Conservation (phyloP, 2,888 invertebrate species). For the Drosophila niveifrons region DNA sequence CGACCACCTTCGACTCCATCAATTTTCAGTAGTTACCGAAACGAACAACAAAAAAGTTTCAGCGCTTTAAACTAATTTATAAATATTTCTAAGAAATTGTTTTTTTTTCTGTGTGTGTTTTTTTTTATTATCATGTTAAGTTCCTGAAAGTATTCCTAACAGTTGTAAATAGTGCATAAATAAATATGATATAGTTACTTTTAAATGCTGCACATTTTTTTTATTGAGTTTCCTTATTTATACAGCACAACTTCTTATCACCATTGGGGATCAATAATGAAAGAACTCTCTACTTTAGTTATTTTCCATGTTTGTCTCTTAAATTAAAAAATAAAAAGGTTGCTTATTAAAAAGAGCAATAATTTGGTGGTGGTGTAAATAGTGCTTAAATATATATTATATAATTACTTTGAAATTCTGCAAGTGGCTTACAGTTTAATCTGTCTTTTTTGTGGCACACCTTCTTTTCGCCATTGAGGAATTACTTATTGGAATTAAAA, state of each 20-base stretch:
- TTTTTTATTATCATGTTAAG: slow-evolving; percentile 8
- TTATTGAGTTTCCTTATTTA: too few relatives aligned
- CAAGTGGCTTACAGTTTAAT: too few relatives aligned
- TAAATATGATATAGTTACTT: slow-evolving; percentile 6
- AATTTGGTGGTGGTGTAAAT: too few relatives aligned
- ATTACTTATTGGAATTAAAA: too few relatives aligned
- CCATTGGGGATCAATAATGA: neutral
- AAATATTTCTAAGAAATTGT: neutral
- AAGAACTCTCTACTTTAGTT: too few relatives aligned
- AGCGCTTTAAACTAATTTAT: slow-evolving; percentile 11
- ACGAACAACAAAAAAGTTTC: slow-evolving; percentile 22
- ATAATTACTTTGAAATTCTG: too few relatives aligned
- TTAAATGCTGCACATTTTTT: neutral
- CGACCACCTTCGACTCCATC: neutral
- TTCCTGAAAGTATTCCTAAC: slow-evolving; percentile 20
- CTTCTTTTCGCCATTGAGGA: too few relatives aligned
- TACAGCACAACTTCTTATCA: neutral
- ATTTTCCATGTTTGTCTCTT: too few relatives aligned
- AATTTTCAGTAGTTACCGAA: slow-evolving; percentile 7
- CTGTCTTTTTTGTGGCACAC: too few relatives aligned
- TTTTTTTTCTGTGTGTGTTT: slow-evolving; percentile 8
- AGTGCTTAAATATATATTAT: too few relatives aligned
- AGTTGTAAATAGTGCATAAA: slow-evolving; percentile 22
- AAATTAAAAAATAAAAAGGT: too few relatives aligned
- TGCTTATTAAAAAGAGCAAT: too few relatives aligned